These are phyloP conservation scores for Phoeniculus purpureus DNA, from an alignment of 2,797 vertebrate genomes.

Conservation along the genomic window DNA sequence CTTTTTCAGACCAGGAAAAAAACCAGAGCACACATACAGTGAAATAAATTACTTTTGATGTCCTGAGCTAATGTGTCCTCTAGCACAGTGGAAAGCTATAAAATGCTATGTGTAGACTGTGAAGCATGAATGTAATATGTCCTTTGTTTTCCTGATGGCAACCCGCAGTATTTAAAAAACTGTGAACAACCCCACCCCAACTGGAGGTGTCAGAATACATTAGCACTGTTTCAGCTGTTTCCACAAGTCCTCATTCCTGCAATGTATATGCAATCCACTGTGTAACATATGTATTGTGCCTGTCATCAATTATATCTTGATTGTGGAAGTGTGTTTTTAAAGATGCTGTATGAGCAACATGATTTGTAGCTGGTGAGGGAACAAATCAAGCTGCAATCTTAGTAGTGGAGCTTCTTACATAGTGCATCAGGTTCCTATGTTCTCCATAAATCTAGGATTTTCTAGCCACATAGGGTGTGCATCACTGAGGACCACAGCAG, in stretches of 20 bases:
- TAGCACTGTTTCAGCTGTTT: slow-evolving; percentile 9
- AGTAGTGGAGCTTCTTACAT: neutral
- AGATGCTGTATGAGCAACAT: neutral
- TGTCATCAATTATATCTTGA: neutral
- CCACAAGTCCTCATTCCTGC: neutral
- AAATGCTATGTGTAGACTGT: neutral
- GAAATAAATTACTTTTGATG: slow-evolving; percentile 36
- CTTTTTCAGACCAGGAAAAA: neutral
- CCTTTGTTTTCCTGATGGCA: slow-evolving; percentile 28
- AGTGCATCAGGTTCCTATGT: neutral
- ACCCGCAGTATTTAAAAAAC: slow-evolving; percentile 16
- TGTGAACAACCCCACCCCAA: neutral
- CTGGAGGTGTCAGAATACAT: slow-evolving; percentile 23
- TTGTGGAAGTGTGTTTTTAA: neutral
- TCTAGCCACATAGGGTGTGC: neutral
- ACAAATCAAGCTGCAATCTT: neutral
- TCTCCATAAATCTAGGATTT: neutral
- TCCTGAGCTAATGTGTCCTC: slow-evolving; percentile 6
- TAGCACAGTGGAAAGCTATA: neutral
- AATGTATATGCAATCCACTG: neutral
- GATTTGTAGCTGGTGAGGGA: neutral
- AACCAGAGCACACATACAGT: neutral
- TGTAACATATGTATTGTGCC: neutral
- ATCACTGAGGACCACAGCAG: neutral
- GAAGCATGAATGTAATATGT: slow-evolving; percentile 27